Percentiles rank a stretch among this genome's conserved stretches.
phyloP scores from a whole-genome alignment of 1,140 invertebrate genomes.

The Venturia canescens region DNA sequence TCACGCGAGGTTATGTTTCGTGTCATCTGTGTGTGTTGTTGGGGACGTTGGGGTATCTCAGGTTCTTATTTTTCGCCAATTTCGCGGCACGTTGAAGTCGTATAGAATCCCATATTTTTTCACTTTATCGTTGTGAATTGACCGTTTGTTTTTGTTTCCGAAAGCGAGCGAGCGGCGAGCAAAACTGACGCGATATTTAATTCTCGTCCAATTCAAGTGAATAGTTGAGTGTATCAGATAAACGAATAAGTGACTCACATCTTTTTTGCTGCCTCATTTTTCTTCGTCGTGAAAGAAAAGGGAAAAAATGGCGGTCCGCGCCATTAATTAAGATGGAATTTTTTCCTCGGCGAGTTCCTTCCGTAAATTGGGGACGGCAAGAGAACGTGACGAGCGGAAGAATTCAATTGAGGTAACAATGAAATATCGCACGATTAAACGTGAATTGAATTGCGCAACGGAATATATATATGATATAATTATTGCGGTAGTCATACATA shows the following conservation, averaged over 20 bases:
- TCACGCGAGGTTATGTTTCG: not conserved
- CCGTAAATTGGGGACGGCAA: not conserved
- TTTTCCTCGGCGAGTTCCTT: not conserved
- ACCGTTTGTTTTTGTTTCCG: no score
- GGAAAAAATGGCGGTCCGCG: not conserved
- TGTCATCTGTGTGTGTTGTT: not conserved
- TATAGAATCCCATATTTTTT: not conserved
- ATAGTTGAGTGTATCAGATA: no score
- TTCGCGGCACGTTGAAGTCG: not conserved
- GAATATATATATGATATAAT: not conserved
- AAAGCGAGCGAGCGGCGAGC: not conserved
- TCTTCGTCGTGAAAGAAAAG: not conserved
- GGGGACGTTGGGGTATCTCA: no score
- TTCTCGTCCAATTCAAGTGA: no score
- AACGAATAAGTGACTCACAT: not conserved
- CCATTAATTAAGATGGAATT: conserved; percentile 13
- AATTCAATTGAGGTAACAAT: not conserved
- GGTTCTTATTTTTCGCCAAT: not conserved
- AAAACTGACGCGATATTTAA: no score
- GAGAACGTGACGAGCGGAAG: not conserved
- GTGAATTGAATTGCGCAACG: not conserved
- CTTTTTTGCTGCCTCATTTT: not conserved
- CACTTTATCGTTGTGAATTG: no score
- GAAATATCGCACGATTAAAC: not conserved
- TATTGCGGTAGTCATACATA: not conserved